A percentile compares a stretch with the other conserved stretches of the same genome.
phyloP scores from a whole-genome alignment of 2,797 vertebrate species.

The Luscinia megarhynchos region DNA sequence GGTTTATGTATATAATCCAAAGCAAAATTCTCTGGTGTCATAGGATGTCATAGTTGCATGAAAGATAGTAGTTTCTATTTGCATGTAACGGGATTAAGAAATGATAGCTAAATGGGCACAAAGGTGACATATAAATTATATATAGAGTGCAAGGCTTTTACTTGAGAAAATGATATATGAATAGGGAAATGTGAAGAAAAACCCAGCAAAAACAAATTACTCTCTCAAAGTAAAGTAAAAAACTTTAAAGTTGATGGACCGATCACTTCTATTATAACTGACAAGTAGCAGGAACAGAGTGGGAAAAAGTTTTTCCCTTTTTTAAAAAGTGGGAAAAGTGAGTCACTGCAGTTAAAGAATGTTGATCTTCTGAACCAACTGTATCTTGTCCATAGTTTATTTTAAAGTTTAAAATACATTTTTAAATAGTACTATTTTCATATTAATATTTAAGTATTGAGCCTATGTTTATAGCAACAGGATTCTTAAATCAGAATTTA shows the following conservation, averaged over 20 bases:
- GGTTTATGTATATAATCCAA: neutral
- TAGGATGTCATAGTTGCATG: neutral
- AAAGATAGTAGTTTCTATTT: neutral
- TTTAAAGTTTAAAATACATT: conserved; percentile 26
- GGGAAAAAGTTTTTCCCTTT: neutral
- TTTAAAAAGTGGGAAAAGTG: neutral
- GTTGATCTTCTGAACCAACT: neutral
- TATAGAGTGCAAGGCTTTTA: neutral
- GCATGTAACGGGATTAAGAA: neutral
- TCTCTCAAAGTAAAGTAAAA: neutral
- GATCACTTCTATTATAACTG: neutral
- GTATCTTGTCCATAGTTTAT: conserved; percentile 24
- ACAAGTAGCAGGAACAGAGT: neutral
- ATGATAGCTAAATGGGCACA: neutral
- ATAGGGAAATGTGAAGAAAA: neutral
- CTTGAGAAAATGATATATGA: neutral
- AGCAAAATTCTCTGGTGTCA: neutral
- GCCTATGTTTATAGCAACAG: neutral
- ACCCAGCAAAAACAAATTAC: neutral
- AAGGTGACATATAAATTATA: neutral
- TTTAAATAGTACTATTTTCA: conserved; percentile 48
- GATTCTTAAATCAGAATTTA: conserved; percentile 22
- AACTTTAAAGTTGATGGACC: neutral
- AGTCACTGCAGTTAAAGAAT: neutral
- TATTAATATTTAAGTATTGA: conserved; percentile 31